Evolutionary conservation across 1,140 invertebrate species (phyloP), one percentile per base, ranked within the genome.

Genomic region (Drosophila chauvacae): DNA sequence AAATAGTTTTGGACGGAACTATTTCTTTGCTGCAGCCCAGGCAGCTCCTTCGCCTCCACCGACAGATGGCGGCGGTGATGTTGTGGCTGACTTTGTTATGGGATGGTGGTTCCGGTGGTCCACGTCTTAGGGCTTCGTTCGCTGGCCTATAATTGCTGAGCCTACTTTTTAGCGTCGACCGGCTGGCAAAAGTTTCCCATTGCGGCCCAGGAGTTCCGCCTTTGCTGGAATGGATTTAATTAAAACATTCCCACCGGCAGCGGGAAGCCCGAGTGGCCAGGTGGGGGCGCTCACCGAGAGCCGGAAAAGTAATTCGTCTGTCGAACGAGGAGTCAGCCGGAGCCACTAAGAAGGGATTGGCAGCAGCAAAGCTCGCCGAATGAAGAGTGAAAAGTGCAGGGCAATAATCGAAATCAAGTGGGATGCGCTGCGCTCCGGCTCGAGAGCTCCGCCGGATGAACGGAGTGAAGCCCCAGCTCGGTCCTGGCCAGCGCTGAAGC

Each of bases 1-100:
- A 90, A 88, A 88, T 88, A 88, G 84, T 88, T 88, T 77, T 62
- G 23, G 33, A 75, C 56, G 69, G 70, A 85, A 90, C 84, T 88
- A 88, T 88, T 88, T 90, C 81, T 77, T 81, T 84, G 81, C 72
- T 64, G 55, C 81, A 63, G 62, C 62, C 55, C 13, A 18, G 59
- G 44, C 59, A 33, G 42, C 55, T 68, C 58, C 45, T 45, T 5
- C 28, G 16, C 44, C 33, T 50, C 48, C 65, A 18, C 30, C 30
- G 50, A 23, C 62, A 59, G 51, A 48, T 66, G 61, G 13, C 23
- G 47, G 47, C 64, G 60, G 26, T 41, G 56, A 45, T 57, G 68
- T 77, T 88, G 83, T 47, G 84, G 84, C 77, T 88, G 80, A 70
- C 84, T 88, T 90, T 88, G 72, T 68, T 88, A 77, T 71, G 69